A percentile compares a stretch with the other conserved stretches of the same genome.
Evolutionary conservation across 1,140 invertebrate species (phyloP).

Genomic region (Fopius arisanus): DNA sequence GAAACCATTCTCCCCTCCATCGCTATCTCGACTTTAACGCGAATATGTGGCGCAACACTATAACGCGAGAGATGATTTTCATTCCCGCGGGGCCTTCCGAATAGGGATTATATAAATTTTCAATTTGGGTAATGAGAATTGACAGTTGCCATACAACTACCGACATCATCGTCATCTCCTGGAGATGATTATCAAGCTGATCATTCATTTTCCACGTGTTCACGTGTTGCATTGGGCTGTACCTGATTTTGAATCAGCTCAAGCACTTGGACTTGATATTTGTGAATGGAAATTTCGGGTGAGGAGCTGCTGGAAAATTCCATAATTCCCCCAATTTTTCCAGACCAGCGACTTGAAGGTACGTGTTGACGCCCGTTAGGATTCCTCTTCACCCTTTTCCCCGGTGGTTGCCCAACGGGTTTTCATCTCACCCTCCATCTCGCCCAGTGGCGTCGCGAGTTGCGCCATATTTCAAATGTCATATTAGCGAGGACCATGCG

Average conservation of each 20-base stretch:
- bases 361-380: neutral
- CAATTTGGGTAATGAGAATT: neutral
- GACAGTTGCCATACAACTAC: too few relatives aligned
- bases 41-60: neutral
- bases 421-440: slow-evolving; percentile 9
- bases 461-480: slow-evolving; percentile 57
- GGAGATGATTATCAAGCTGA: too few relatives aligned
- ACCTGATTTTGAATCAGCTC: too few relatives aligned
- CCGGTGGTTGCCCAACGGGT: neutral
- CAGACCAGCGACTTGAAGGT: neutral
- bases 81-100: too few relatives aligned
- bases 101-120: neutral
- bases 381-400: neutral
- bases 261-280: too few relatives aligned
- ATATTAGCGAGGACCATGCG: slow-evolving; percentile 57
- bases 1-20: neutral
- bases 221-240: too few relatives aligned
- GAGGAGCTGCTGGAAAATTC: neutral
- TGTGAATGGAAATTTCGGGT: too few relatives aligned
- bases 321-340: neutral
- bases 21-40: neutral
- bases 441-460: slow-evolving; percentile 38
- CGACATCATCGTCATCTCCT: too few relatives aligned
- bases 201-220: too few relatives aligned
- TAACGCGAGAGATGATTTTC: neutral